phyloP scores from a whole-genome alignment of 1,140 invertebrate genomes.

The Cotesia vestalis region DNA sequence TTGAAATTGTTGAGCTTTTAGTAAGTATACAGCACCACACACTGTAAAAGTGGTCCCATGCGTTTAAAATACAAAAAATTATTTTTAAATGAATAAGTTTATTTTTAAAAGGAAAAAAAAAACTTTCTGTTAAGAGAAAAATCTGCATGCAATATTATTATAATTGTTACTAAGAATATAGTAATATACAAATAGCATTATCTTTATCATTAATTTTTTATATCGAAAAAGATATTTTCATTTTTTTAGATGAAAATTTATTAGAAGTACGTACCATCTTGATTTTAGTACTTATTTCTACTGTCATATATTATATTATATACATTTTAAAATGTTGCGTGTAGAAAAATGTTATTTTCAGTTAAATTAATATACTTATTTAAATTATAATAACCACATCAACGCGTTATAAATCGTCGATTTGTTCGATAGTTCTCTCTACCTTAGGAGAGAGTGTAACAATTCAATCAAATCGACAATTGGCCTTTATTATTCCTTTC shows the following conservation, averaged over 20 bases:
- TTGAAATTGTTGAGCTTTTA: background rate
- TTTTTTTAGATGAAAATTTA: background rate
- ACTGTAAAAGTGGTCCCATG: slow-evolving; percentile 1
- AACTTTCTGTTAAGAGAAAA: background rate
- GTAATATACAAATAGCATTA: no score
- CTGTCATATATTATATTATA: slow-evolving; percentile 13
- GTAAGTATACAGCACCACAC: background rate
- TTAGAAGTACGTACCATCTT: background rate
- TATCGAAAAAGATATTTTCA: background rate
- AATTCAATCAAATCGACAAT: slow-evolving; percentile 35
- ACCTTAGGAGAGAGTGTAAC: slow-evolving; percentile 29
- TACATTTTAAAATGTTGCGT: slow-evolving; percentile 19
- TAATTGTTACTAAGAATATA: no score
- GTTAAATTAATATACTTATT: no score
- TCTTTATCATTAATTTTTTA: background rate
- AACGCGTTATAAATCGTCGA: slow-evolving; percentile 8
- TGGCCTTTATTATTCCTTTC: slow-evolving; percentile 37
- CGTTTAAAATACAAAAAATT: no score
- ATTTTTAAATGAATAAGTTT: background rate
- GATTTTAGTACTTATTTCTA: background rate
- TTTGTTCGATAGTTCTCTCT: slow-evolving; percentile 3
- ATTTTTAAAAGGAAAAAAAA: background rate
- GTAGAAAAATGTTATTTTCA: slow-evolving; percentile 34
- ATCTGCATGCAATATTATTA: no score
- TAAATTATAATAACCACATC: slow-evolving; percentile 28